These are phyloP conservation scores for Monomorium pharaonis DNA, from an alignment of 1,140 invertebrate genomes.

Conservation along the genomic window DNA sequence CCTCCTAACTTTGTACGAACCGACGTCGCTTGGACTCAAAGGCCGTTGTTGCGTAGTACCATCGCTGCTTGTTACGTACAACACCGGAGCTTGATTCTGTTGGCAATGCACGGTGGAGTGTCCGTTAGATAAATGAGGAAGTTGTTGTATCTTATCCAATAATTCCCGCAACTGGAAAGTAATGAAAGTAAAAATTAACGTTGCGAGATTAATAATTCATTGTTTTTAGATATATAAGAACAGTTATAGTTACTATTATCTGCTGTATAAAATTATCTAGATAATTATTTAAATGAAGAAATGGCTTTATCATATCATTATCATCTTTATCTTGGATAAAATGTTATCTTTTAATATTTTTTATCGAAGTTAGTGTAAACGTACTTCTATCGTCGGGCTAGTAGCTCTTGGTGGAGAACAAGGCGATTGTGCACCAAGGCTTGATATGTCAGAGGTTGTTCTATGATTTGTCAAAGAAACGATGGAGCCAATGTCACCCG, in stretches of 20 bases:
- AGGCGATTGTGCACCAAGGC: slow-evolving; percentile 87
- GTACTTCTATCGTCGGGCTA: slow-evolving; percentile 89
- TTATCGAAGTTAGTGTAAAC: neutral
- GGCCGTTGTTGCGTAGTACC: slow-evolving; percentile 69
- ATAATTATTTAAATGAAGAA: no score
- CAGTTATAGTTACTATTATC: no score
- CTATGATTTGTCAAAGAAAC: slow-evolving; percentile 86
- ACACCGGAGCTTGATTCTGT: slow-evolving; percentile 77
- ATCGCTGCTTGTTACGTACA: slow-evolving; percentile 68
- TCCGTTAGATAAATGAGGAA: slow-evolving; percentile 84
- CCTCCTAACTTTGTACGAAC: slow-evolving; percentile 71
- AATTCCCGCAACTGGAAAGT: slow-evolving; percentile 85
- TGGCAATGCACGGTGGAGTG: slow-evolving; percentile 65
- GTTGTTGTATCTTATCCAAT: slow-evolving; percentile 89
- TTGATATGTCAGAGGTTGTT: slow-evolving; percentile 89
- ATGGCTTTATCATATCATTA: no score
- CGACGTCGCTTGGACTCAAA: slow-evolving; percentile 72
- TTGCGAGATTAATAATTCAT: neutral
- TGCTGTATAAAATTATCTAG: no score
- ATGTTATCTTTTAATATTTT: no score
- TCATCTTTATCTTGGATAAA: no score
- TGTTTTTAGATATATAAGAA: no score
- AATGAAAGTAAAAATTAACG: neutral
- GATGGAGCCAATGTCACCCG: slow-evolving; percentile 78
- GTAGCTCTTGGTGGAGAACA: slow-evolving; percentile 92